Conservation (phyloP, 2,113 vertebrate genomes). For the Notechis scutatus region DNA sequence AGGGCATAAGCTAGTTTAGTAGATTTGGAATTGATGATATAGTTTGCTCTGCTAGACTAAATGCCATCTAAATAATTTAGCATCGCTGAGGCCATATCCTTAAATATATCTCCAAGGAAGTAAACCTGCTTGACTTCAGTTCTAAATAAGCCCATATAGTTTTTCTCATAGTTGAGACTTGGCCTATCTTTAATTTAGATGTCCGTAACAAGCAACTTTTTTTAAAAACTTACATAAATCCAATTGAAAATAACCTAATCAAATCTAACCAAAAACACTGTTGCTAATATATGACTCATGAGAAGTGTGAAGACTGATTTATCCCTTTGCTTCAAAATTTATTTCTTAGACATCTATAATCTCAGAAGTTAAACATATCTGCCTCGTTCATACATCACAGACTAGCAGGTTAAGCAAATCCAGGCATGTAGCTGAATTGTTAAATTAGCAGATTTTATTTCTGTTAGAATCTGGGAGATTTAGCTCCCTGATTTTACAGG, state of each 20-base stretch:
- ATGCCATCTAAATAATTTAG: background rate
- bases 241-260: background rate
- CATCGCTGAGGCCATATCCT: background rate
- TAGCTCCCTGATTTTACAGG: background rate
- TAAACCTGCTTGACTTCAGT: background rate
- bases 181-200: background rate
- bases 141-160: background rate
- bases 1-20: background rate
- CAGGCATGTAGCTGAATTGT: background rate
- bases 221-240: too few species aligned
- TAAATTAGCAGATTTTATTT: background rate
- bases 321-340: background rate
- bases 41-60: background rate
- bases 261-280: background rate
- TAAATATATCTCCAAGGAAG: background rate
- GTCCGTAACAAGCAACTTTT: background rate
- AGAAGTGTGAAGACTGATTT: background rate
- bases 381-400: background rate
- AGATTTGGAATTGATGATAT: background rate
- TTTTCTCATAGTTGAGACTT: background rate
- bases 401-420: background rate
- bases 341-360: background rate
- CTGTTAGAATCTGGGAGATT: background rate
- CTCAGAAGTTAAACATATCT: background rate
- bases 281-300: background rate